Base-by-base conservation (phyloP, 2,797 vertebrate genomes). In the Lophotriccus pileatus region DNA sequence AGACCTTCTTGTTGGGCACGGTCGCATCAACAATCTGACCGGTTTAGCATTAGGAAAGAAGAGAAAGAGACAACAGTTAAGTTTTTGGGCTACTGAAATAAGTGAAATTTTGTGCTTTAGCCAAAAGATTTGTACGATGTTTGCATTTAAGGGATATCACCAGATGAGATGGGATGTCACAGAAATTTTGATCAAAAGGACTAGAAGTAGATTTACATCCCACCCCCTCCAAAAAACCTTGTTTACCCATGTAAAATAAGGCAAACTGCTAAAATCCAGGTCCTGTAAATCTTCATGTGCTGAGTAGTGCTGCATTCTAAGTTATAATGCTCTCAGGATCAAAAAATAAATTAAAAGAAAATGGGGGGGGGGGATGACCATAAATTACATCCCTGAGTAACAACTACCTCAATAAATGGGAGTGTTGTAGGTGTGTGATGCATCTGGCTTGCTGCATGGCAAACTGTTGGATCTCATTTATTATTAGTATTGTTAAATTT, bases 1-100 rank as follows among this genome's bases (percentile, higher is more conserved):
- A 99, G 20, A 99, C 98, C 43, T 97, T 97, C 97, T 98, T 99
- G 59, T 96, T 82, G 0, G 99, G 99, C 62, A 98, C 95, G 0
- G 94, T 98, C 69, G 70, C 93, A 67, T 34, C 91, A 49, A 98
- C 97, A 60, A 98, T 95, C 98, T 98, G 56, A 3, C 22, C 50
- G 5, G 91, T 16, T 28, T 52, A 27, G 36, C 2, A 1, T 47
- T 24, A 70, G 49, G 66, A 24, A 34, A 84, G 72, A 60, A 62
- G 37, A 70, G 18, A 76, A 66, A 76, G 19, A 56, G 36, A 22
- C 0, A 7, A 14, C 5, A n/a, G 52, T 44, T 83, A 19, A 10
- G 25, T 14, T 39, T 70, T 67, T 37, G 52, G 20, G 16, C 52
- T 68, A 28, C n/a, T 44, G 75, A 69, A 90, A 64, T 34, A 66